These are phyloP conservation scores for Nothura maculosa DNA, from an alignment of 2,797 vertebrate genomes.

Conservation along the genomic window DNA sequence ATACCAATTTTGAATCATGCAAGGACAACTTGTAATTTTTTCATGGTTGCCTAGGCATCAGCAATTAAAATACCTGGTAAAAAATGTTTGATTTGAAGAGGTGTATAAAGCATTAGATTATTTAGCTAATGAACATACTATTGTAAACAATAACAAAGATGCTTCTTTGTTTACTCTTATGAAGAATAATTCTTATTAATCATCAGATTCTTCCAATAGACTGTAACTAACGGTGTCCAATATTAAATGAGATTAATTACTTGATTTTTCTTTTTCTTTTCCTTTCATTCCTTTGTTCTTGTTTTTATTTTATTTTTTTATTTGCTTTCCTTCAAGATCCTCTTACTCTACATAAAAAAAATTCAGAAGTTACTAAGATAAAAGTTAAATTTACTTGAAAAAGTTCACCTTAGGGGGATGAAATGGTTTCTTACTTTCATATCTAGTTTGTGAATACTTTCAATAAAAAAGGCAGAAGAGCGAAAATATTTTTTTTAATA, in stretches of 20 bases:
- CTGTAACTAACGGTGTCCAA: not conserved
- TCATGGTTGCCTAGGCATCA: slow-evolving; percentile 29
- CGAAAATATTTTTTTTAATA: not conserved
- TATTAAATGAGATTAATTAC: not conserved
- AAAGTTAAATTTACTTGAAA: not conserved
- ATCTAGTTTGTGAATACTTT: not conserved
- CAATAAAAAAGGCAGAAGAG: not conserved
- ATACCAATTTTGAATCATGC: slow-evolving; percentile 62
- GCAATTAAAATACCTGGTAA: slow-evolving; percentile 58
- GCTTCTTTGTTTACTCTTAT: not conserved
- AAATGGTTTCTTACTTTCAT: not conserved
- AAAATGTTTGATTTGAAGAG: slow-evolving; percentile 24
- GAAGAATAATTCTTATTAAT: not conserved
- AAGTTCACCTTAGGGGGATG: fast-evolving
- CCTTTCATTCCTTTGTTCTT: not conserved
- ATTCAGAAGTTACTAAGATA: fast-evolving
- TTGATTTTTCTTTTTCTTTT: not conserved
- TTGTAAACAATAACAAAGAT: slow-evolving; percentile 1
- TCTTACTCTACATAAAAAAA: not conserved
- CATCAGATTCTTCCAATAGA: not conserved
- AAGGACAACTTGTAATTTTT: slow-evolving; percentile 63
- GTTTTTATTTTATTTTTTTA: not conserved
- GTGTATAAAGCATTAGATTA: not conserved
- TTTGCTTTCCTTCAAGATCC: not conserved
- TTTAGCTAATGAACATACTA: slow-evolving; percentile 2